Conservation (phyloP, 1,140 invertebrate species). For the Druon quercuslanigerum region DNA sequence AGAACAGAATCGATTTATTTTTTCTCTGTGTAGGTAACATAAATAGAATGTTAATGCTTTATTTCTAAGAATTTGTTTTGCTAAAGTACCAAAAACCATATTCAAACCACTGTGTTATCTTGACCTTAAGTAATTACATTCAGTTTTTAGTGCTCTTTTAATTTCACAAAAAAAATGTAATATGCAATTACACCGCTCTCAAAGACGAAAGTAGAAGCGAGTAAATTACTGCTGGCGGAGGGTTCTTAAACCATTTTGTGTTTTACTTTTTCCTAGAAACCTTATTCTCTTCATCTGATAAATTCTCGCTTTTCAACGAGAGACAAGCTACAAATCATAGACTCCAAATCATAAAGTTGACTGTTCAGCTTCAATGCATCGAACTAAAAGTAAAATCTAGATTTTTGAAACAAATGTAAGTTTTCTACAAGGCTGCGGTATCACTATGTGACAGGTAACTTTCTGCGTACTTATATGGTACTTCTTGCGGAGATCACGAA, state of each 20-base stretch:
- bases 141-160: no score
- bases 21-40: no score
- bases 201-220: background rate
- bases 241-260: conserved; percentile 1
- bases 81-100: no score
- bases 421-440: background rate
- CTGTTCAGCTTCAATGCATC: background rate
- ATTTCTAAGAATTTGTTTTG: no score
- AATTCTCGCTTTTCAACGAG: conserved; percentile 27
- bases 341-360: background rate
- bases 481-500: conserved; percentile 20
- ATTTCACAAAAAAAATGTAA: no score
- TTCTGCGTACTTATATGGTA: background rate
- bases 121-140: no score
- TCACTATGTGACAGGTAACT: conserved; percentile 17
- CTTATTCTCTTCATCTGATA: conserved; percentile 7
- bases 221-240: background rate
- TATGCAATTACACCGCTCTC: no score
- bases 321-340: conserved; percentile 8
- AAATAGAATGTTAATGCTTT: no score
- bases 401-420: background rate
- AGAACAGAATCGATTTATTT: no score
- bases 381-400: background rate
- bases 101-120: no score
- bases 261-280: background rate